phyloP scores from a whole-genome alignment of 2,888 invertebrate species.

The Leucophora obtusa region DNA sequence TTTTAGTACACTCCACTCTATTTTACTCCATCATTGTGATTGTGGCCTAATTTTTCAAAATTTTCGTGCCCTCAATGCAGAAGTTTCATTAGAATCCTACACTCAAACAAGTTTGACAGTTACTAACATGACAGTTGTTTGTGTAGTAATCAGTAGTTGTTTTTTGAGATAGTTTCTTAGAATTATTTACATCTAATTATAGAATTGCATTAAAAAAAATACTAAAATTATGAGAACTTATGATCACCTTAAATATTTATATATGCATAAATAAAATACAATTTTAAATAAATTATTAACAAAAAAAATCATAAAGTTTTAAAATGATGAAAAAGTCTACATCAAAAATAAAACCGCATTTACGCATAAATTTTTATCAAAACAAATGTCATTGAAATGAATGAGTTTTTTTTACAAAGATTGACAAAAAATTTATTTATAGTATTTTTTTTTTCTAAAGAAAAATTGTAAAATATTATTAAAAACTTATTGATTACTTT shows the following conservation, averaged over 20 bases:
- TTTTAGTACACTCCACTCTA: too few species aligned
- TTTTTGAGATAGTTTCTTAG: too few species aligned
- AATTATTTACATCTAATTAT: too few species aligned
- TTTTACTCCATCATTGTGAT: too few species aligned
- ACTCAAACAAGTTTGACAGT: too few species aligned
- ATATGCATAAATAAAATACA: not conserved
- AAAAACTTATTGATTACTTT: constrained; percentile 22
- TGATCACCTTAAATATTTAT: not conserved
- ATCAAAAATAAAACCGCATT: constrained; percentile 35
- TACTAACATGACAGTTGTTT: too few species aligned
- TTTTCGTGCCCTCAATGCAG: too few species aligned
- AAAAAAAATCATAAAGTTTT: not conserved
- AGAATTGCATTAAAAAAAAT: not conserved
- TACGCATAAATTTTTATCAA: constrained; percentile 48
- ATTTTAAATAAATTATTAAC: not conserved
- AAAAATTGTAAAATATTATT: constrained; percentile 14
- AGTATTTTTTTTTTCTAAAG: constrained; percentile 5
- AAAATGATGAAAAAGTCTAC: not conserved
- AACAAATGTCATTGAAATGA: constrained; percentile 55
- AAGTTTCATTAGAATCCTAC: too few species aligned
- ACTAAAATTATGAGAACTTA: not conserved
- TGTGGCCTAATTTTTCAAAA: too few species aligned
- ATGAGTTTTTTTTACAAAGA: constrained; percentile 32
- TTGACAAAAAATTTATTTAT: not conserved
- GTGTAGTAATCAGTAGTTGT: too few species aligned